Evolutionary conservation across 1,140 invertebrate species (phyloP).

Genomic region (Bathynomus jamesi): DNA sequence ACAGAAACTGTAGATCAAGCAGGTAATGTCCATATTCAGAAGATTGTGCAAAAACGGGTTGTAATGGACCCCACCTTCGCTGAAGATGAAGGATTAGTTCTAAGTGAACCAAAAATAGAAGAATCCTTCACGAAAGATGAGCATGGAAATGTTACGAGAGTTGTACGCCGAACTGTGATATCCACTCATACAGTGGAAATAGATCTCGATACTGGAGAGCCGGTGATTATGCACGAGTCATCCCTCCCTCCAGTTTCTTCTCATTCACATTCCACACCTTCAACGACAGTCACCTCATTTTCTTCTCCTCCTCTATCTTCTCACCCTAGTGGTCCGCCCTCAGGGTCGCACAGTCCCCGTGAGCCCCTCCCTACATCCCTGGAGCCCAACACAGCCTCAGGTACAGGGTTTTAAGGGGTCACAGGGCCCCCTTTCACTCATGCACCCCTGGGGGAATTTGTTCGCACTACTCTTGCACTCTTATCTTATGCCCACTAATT

Average conservation of each 20-base stretch:
- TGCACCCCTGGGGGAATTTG: constrained; percentile 13
- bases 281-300: constrained; percentile 4
- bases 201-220: constrained; percentile 34
- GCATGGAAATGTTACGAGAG: constrained; percentile 34
- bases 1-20: constrained; percentile 46
- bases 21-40: constrained; percentile 49
- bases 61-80: constrained; percentile 41
- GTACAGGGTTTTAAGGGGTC: constrained; percentile 31
- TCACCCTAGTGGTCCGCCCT: constrained; percentile 28
- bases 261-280: constrained; percentile 5
- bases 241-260: background rate
- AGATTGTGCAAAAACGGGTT: constrained; percentile 47
- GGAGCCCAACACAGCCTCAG: constrained; percentile 36
- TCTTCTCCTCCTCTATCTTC: constrained; percentile 22
- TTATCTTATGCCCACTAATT: constrained; percentile 20
- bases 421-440: constrained; percentile 25
- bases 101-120: constrained; percentile 21
- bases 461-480: background rate
- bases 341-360: constrained; percentile 29
- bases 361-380: constrained; percentile 32
- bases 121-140: constrained; percentile 28
- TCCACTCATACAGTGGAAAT: constrained; percentile 34
- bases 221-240: constrained; percentile 12
- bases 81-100: constrained; percentile 36
- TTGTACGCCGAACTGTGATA: constrained; percentile 34